These are phyloP conservation scores for Eueides isabella DNA, from an alignment of 1,140 invertebrate species.

Conservation along the genomic window DNA sequence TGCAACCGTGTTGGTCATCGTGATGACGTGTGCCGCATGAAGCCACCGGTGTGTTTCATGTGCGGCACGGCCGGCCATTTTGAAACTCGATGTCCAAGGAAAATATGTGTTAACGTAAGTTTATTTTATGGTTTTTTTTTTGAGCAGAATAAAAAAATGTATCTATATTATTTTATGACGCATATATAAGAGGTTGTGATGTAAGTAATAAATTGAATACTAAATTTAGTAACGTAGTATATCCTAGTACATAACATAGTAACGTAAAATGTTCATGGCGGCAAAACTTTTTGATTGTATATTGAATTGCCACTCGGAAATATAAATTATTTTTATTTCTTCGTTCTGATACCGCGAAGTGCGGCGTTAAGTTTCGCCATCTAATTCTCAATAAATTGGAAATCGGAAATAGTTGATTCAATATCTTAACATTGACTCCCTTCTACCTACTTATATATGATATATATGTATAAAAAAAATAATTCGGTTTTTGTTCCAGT, in stretches of 20 bases:
- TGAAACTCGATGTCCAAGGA: slow-evolving; percentile 84
- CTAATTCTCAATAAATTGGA: not conserved
- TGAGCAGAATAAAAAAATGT: too few relatives aligned
- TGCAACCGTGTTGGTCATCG: slow-evolving; percentile 83
- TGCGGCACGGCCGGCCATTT: slow-evolving; percentile 85
- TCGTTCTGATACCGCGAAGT: not conserved
- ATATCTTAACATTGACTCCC: not conserved
- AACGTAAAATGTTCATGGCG: too few relatives aligned
- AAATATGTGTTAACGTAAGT: slow-evolving; percentile 86
- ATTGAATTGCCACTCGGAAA: too few relatives aligned
- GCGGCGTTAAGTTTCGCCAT: not conserved
- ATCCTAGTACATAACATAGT: too few relatives aligned
- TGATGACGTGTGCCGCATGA: slow-evolving; percentile 79
- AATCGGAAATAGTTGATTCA: too few relatives aligned
- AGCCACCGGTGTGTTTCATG: slow-evolving; percentile 82
- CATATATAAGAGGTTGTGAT: too few relatives aligned
- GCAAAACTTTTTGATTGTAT: not conserved
- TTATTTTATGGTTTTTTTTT: slow-evolving; percentile 6
- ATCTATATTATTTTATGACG: too few relatives aligned
- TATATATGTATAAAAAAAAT: not conserved
- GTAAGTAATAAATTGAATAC: too few relatives aligned
- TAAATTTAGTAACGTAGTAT: too few relatives aligned
- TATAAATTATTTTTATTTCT: not conserved
- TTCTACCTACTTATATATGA: not conserved
- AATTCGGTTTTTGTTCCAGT: slow-evolving; percentile 75